A percentile compares a stretch with the other conserved stretches of the same genome.
Evolutionary conservation across 1,140 invertebrate species (phyloP).

Genomic region (Anadara kagoshimensis): DNA sequence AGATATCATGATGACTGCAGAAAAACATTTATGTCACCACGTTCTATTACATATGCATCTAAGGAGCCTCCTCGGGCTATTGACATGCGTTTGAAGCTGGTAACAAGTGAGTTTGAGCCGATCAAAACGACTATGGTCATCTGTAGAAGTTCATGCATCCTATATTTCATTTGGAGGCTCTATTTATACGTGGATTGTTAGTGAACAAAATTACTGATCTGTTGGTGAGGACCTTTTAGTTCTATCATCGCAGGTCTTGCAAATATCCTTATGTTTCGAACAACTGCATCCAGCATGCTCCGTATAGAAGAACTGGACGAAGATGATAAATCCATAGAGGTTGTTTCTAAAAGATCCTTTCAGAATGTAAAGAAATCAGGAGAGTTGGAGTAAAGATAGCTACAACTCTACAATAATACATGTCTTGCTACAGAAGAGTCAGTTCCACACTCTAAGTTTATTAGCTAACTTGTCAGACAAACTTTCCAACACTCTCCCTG

Average conservation of each 20-base stretch:
- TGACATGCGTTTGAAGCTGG: background rate
- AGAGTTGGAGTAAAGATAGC: background rate
- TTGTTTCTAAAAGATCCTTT: background rate
- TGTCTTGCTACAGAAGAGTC: background rate
- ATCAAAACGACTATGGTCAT: slow-evolving; percentile 20
- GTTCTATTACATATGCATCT: background rate
- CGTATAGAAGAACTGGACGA: slow-evolving; percentile 13
- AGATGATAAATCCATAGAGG: slow-evolving; percentile 1
- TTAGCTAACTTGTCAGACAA: slow-evolving; percentile 1
- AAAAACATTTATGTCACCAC: slow-evolving; percentile 4
- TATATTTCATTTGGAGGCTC: slow-evolving; percentile 18
- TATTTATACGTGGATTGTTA: background rate
- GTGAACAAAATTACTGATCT: slow-evolving; percentile 1
- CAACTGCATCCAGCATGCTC: slow-evolving; percentile 13
- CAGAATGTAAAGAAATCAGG: background rate
- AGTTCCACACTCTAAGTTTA: background rate
- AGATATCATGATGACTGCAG: slow-evolving; percentile 30
- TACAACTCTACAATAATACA: slow-evolving; percentile 1
- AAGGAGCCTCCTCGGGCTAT: too few relatives aligned
- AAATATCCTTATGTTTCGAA: slow-evolving; percentile 31
- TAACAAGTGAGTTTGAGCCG: background rate
- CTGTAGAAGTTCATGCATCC: slow-evolving; percentile 16
- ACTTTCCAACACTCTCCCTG: slow-evolving; percentile 16
- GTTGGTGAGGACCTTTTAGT: slow-evolving; percentile 26
- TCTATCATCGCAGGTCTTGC: slow-evolving; percentile 27